These are phyloP conservation scores for Mus spicilegus DNA, from an alignment of 2,113 vertebrate species.

Conservation along the genomic window DNA sequence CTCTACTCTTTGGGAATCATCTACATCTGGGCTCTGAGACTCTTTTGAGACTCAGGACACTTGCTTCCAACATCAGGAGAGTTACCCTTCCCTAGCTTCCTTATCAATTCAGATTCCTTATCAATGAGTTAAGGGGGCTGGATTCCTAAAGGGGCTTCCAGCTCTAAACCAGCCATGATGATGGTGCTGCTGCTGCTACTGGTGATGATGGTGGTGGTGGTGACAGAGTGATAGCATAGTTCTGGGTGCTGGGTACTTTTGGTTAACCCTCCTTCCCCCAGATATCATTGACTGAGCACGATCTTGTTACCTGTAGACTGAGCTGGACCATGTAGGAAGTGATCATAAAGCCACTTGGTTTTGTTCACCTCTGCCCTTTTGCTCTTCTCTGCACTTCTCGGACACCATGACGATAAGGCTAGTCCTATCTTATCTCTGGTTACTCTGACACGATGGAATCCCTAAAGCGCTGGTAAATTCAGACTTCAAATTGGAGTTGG, in stretches of 20 bases:
- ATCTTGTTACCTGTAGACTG: background rate
- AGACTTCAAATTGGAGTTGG: background rate
- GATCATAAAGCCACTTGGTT: background rate
- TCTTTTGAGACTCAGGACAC: background rate
- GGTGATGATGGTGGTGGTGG: background rate
- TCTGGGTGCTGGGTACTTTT: background rate
- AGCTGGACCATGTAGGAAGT: background rate
- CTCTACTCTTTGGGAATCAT: background rate
- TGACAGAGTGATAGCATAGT: background rate
- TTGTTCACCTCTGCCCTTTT: background rate
- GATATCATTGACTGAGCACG: rapidly evolving
- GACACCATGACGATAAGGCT: too few species aligned
- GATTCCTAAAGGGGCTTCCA: background rate
- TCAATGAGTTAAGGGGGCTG: background rate
- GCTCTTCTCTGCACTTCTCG: background rate
- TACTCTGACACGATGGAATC: background rate
- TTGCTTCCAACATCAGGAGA: background rate
- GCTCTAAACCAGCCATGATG: background rate
- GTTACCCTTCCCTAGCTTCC: background rate
- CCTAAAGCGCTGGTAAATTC: background rate
- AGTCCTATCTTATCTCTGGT: background rate
- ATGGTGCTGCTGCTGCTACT: background rate
- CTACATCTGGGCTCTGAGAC: background rate
- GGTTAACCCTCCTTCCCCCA: too few species aligned
- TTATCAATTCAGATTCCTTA: background rate